phyloP scores from a whole-genome alignment of 1,140 invertebrate genomes.

The Drosophila mojavensis region DNA sequence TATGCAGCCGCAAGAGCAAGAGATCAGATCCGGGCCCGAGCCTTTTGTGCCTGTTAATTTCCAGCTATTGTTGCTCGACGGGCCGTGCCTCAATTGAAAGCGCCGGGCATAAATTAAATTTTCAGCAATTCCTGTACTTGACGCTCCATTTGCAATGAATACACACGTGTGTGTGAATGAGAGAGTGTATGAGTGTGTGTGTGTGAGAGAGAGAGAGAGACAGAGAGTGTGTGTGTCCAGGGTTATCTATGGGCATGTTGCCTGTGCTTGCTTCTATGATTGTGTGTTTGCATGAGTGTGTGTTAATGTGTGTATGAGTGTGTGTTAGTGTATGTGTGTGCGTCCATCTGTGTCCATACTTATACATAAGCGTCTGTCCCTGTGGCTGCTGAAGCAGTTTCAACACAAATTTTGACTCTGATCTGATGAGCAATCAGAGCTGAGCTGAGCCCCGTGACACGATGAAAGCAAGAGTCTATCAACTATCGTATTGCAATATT shows the following conservation, averaged over 20 bases:
- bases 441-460: neutral
- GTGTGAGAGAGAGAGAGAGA: neutral
- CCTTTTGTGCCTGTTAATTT: constrained; percentile 79
- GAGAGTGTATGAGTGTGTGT: neutral
- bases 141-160: constrained; percentile 51
- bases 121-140: constrained; percentile 72
- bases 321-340: neutral
- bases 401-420: neutral
- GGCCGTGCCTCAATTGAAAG: constrained; percentile 50
- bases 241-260: too few species aligned
- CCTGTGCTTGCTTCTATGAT: neutral
- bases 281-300: neutral
- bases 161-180: constrained; percentile 4
- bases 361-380: neutral
- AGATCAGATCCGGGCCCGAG: constrained; percentile 37
- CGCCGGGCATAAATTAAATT: constrained; percentile 76
- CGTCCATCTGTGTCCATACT: neutral
- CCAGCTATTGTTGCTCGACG: constrained; percentile 66
- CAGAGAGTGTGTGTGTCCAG: neutral
- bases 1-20: constrained; percentile 16
- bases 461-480: neutral
- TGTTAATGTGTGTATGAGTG: constrained; percentile 10
- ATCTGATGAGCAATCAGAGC: neutral
- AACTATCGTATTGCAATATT: neutral
- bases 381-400: neutral